Evolutionary conservation across 2,113 vertebrate species (phyloP).

Genomic region (Mobula hypostoma): DNA sequence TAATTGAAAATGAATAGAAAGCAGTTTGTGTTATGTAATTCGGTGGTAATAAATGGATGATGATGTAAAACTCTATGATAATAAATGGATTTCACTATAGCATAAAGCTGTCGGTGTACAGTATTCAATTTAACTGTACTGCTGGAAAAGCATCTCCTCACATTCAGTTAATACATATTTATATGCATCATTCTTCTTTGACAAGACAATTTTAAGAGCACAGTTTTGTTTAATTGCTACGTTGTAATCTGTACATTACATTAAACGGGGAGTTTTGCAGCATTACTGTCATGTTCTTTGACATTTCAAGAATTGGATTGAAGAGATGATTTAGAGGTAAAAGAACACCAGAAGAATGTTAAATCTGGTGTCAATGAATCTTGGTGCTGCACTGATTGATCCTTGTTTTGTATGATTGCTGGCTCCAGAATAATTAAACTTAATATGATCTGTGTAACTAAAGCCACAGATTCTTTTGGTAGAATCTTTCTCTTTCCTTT

Average conservation of each 20-base stretch:
- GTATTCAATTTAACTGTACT: not conserved
- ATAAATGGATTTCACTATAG: constrained; percentile 4
- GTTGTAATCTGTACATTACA: constrained; percentile 32
- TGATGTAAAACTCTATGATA: constrained; percentile 5
- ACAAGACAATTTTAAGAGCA: constrained; percentile 17
- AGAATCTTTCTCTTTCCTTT: not conserved
- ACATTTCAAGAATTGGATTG: constrained; percentile 32
- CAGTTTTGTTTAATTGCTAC: constrained; percentile 30
- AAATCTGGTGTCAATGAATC: not conserved
- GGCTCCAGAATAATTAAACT: not conserved
- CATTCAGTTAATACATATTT: constrained; percentile 29
- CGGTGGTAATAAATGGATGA: constrained; percentile 18
- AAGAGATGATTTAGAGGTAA: not conserved
- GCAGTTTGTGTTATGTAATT: not conserved
- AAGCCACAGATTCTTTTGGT: not conserved
- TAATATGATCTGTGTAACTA: not conserved
- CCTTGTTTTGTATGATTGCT: not conserved
- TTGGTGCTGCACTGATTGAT: not conserved
- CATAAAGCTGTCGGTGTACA: constrained; percentile 11
- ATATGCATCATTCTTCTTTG: constrained; percentile 23
- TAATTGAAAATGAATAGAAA: constrained; percentile 9
- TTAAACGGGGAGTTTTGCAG: constrained; percentile 32
- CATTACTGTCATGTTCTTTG: constrained; percentile 26
- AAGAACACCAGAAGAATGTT: not conserved
- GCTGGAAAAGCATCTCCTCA: not conserved